Evolutionary conservation across 2,113 vertebrate genomes (phyloP).

Genomic region (Chaetura pelagica): DNA sequence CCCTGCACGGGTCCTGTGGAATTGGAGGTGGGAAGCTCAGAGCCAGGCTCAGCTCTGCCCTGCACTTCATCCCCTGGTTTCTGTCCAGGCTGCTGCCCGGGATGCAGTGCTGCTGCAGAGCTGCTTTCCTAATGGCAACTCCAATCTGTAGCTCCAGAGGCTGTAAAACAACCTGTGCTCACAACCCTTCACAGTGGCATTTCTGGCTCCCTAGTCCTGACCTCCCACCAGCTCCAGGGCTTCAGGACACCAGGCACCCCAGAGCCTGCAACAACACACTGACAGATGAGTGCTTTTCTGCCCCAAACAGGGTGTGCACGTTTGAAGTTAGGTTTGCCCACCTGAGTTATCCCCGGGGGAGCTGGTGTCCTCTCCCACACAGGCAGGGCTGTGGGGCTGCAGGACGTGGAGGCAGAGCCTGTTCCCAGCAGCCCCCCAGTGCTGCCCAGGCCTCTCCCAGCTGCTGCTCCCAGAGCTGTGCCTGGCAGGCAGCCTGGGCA

Average conservation of each 20-base stretch:
- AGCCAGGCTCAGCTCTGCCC: background rate
- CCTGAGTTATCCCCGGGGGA: rapidly evolving
- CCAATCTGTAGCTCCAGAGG: background rate
- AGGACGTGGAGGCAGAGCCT: background rate
- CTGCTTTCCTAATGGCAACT: background rate
- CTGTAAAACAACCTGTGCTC: background rate
- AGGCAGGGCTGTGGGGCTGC: background rate
- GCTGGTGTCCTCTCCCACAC: background rate
- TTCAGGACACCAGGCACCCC: too few relatives aligned
- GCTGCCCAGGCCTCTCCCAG: rapidly evolving
- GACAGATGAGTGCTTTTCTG: background rate
- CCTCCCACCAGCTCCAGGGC: background rate
- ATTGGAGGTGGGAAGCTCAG: background rate
- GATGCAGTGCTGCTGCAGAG: background rate
- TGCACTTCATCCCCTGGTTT: rapidly evolving
- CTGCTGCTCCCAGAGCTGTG: background rate
- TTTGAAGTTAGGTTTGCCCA: background rate
- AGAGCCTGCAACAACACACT: background rate
- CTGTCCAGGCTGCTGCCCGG: background rate
- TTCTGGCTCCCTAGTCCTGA: background rate
- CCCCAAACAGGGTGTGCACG: background rate
- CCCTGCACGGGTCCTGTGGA: rapidly evolving
- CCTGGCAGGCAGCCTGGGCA: background rate
- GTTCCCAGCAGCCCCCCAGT: background rate
- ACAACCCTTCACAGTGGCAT: rapidly evolving